Evolutionary conservation across 23 tunicate species (phyloP), one percentile per base, ranked within the genome.

Genomic region (Diplosoma virens): DNA sequence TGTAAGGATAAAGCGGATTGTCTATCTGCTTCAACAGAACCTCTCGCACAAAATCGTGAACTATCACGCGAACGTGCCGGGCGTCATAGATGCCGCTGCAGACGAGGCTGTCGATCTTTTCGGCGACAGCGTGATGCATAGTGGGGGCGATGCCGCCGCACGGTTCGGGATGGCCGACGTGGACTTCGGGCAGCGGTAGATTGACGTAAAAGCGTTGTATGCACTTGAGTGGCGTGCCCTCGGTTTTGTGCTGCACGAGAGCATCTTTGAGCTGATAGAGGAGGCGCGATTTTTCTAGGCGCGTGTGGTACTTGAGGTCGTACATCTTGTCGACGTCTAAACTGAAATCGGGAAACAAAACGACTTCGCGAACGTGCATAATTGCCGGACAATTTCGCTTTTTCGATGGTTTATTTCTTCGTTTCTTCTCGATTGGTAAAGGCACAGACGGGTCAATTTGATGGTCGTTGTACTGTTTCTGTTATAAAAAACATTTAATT

Each of bases 351-450:
- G 89, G 89, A 41, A 67, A 84, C 72, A 84, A 29, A 37, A 84
- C 78, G 5, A 84, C 73, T 66, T 84, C 89, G 3, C 89, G 81
- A 2, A 84, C 54, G 71, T 84, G 89, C 82, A 84, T 54, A 50
- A 84, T 77, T 27, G 89, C 89, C 1, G 89, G 89, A 66, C 89
- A 84, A 21, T 84, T 52, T 2, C 82, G 41, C 71, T 84, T 84
- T 72, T 84, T 84, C 53, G 89, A 64, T 1, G 82, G 89, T 58
- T 84, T 84, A 76, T 84, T 84, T 32, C 89, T 50, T 52, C 89
- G 68, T 54, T 84, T 84, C 25, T 84, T 84, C 0, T 56, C 32
- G 32, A 64, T 68, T 1, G 81, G 88, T 1, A 64, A 64, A n/a
- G 88, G 80, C 32, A 76, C 63, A 0, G 89, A 29, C 0, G 89